phyloP scores from a whole-genome alignment of 2,113 vertebrate species.

The Jaculus jaculus region DNA sequence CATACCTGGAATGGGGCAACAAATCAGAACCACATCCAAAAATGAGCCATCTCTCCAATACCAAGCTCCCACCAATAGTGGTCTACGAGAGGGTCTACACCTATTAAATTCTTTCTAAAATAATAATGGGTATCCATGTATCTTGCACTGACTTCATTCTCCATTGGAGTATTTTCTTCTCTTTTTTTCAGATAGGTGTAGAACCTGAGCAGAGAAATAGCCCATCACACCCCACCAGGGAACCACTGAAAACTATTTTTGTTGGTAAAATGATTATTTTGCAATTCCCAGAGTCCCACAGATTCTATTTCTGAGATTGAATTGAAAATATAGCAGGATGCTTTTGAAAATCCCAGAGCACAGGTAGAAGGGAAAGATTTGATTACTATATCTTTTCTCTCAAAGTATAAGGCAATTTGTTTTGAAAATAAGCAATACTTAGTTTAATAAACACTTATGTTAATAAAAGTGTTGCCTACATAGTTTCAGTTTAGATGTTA shows the following conservation, averaged over 20 bases:
- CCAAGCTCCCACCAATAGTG: no score
- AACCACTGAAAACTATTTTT: constrained; percentile 59
- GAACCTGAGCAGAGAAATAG: no score
- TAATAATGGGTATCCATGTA: no score
- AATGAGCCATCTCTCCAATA: no score
- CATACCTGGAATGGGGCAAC: no score
- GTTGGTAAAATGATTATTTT: constrained; percentile 67
- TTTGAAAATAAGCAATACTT: constrained; percentile 70
- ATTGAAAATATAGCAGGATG: constrained; percentile 58
- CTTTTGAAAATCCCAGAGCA: constrained; percentile 56
- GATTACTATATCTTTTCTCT: constrained; percentile 64
- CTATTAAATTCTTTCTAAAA: no score
- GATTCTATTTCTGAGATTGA: constrained; percentile 46
- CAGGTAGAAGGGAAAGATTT: constrained; percentile 53
- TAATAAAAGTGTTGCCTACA: constrained; percentile 1
- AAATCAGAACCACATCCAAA: no score
- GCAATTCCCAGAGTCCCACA: constrained; percentile 42
- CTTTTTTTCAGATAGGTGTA: no score
- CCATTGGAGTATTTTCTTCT: no score
- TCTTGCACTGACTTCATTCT: no score
- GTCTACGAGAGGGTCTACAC: no score
- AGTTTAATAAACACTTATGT: constrained; percentile 67
- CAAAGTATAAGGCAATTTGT: constrained; percentile 50
- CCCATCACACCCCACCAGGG: no score
- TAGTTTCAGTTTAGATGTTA: constrained; percentile 50